phyloP scores from a whole-genome alignment of 2,888 invertebrate genomes.

The Cryptosula pallasiana region DNA sequence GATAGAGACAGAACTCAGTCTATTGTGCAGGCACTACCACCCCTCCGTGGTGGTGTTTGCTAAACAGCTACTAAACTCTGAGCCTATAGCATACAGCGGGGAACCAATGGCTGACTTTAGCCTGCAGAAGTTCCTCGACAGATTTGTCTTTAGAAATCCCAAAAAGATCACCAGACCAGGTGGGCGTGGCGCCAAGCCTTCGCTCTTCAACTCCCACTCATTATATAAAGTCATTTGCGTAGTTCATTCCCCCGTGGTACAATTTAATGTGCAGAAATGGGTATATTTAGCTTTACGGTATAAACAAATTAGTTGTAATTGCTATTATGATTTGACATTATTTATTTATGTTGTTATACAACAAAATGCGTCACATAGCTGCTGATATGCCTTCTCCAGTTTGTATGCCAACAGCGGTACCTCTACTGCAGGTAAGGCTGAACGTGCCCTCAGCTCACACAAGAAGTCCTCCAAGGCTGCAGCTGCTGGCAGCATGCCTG shows the following conservation, averaged over 20 bases:
- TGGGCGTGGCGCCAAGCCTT: not conserved
- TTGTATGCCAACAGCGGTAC: not conserved
- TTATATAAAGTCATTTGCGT: too few species aligned
- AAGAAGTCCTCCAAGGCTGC: not conserved
- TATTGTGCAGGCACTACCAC: slow-evolving; percentile 73
- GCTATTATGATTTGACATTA: not conserved
- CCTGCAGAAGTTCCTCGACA: slow-evolving; percentile 81
- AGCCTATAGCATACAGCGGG: slow-evolving; percentile 72
- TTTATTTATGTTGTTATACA: not conserved
- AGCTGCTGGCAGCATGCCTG: slow-evolving; percentile 57
- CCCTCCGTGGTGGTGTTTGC: slow-evolving; percentile 88
- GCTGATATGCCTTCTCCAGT: too few species aligned
- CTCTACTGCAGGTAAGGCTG: not conserved
- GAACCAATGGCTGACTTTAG: slow-evolving; percentile 91
- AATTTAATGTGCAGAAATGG: too few species aligned
- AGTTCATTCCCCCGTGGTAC: too few species aligned
- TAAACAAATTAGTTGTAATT: too few species aligned
- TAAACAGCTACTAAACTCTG: slow-evolving; percentile 63
- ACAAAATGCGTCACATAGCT: too few species aligned
- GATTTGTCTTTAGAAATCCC: slow-evolving; percentile 89
- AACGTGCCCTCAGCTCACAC: not conserved
- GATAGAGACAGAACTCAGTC: slow-evolving; percentile 69
- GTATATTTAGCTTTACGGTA: too few species aligned
- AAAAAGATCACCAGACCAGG: slow-evolving; percentile 50
- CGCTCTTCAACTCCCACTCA: too few species aligned